phyloP scores from a whole-genome alignment of 2,888 invertebrate genomes.

The Mesochorus sp. region DNA sequence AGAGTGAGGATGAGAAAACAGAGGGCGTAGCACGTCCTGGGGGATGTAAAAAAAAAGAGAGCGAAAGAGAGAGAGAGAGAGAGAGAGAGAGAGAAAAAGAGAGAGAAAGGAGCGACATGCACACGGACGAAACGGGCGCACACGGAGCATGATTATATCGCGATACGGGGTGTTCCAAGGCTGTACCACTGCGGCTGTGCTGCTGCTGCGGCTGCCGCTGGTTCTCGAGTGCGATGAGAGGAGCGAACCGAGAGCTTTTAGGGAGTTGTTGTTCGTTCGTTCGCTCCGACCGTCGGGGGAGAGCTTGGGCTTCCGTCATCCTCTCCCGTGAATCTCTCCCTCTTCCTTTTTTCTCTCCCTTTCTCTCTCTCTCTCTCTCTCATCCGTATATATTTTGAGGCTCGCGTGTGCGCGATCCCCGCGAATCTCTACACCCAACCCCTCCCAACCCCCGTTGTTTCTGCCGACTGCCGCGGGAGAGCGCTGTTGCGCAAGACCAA shows the following conservation, averaged over 20 bases:
- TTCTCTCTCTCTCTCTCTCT: background rate
- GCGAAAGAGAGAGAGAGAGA: background rate
- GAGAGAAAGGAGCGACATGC: background rate
- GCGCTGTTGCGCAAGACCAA: slow-evolving; percentile 78
- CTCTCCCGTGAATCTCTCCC: background rate
- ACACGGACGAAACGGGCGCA: slow-evolving; percentile 5
- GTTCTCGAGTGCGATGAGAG: slow-evolving; percentile 32
- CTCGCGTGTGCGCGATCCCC: slow-evolving; percentile 58
- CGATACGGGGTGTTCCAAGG: slow-evolving; percentile 37
- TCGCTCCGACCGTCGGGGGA: slow-evolving; percentile 46
- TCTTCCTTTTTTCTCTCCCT: background rate
- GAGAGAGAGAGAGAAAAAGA: background rate
- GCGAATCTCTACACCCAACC: slow-evolving; percentile 20
- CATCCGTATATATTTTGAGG: no score
- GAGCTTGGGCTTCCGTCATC: slow-evolving; percentile 36
- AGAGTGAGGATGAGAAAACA: slow-evolving; percentile 11
- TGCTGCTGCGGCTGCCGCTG: slow-evolving; percentile 10
- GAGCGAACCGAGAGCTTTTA: slow-evolving; percentile 50
- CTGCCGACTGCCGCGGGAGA: slow-evolving; percentile 72
- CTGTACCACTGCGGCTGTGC: slow-evolving; percentile 15
- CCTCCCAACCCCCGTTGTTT: slow-evolving; percentile 67
- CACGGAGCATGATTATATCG: slow-evolving; percentile 15
- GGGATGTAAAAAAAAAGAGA: background rate
- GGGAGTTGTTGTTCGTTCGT: slow-evolving; percentile 57
- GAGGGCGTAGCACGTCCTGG: slow-evolving; percentile 23